Percentiles rank a stretch among this genome's conserved stretches.
These are phyloP conservation scores for Anastrepha obliqua DNA, from an alignment of 1,140 invertebrate genomes.

Conservation along the genomic window DNA sequence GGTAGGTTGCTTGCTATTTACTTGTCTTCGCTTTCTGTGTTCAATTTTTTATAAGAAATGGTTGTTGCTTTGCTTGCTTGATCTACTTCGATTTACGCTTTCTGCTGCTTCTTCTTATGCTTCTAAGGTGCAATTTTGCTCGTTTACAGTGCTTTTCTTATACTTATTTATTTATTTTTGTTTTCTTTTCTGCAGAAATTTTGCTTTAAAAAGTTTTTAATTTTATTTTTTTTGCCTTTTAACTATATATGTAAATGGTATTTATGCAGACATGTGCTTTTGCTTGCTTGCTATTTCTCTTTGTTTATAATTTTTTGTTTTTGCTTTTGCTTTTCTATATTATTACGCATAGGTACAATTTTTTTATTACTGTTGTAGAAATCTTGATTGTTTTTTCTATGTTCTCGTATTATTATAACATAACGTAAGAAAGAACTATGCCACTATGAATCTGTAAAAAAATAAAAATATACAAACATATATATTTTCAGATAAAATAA, in stretches of 20 bases:
- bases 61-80: neutral
- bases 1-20: neutral
- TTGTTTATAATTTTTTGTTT: constrained; percentile 28
- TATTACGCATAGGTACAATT: constrained; percentile 48
- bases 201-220: neutral
- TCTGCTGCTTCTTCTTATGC: constrained; percentile 21
- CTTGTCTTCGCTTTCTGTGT: neutral
- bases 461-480: constrained; percentile 58
- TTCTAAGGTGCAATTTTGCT: constrained; percentile 16
- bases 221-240: constrained; percentile 28
- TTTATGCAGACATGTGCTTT: neutral
- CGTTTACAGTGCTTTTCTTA: neutral
- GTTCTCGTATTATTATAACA: constrained; percentile 55
- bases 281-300: constrained; percentile 42
- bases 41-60: constrained; percentile 35
- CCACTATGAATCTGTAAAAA: constrained; percentile 60
- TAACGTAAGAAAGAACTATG: constrained; percentile 56
- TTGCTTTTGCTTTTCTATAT: constrained; percentile 37
- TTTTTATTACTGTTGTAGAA: constrained; percentile 41
- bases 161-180: neutral
- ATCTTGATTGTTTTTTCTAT: constrained; percentile 35
- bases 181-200: constrained; percentile 39
- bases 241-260: constrained; percentile 24
- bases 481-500: constrained; percentile 52
- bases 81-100: neutral